Evolutionary conservation across 2,888 invertebrate species (phyloP), one percentile per base, ranked within the genome.

Genomic region (Xanthia togata): DNA sequence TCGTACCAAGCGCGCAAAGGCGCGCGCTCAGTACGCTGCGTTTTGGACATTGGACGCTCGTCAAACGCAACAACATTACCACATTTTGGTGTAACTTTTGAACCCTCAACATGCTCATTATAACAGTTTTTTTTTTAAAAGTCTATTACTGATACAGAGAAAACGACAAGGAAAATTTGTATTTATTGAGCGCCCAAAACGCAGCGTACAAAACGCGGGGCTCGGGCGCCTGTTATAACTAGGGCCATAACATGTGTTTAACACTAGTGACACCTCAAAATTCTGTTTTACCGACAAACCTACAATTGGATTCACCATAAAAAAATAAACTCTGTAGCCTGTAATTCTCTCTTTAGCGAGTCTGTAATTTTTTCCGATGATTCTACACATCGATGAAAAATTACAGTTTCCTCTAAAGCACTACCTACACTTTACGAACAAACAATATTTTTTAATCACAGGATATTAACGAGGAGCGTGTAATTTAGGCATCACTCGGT

Each of bases 361-460:
- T 64, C 78, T 89, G 65, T 91, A 85, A 92, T 94, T 93, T 91
- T 89, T 85, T 87, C 38, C 77, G 76, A 91, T 93, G 92, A 93
- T 90, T 89, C 53, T 70, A 82, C 88, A 89, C 68, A 81, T 71
- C 71, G 69, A 69, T 72, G 59, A 75, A 89, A 88, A 90, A 92
- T 81, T 72, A 77, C 78, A 62, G 81, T 63, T 81, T 83, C 75
- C 73, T 75, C 57, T 68, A n/a, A 62, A 64, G 50, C 55, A 80
- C 69, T 79, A 44, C 44, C 44, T 44, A 68, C 72, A 78, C 68
- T 65, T 68, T 77, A 77, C 78, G 76, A 84, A 87, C 86, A 89
- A 90, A 91, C 88, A 87, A 86, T 83, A 82, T 82, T 89, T 90
- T 89, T 89, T 93, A 94, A 94, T 93, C 78, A 92, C 82, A 76